Evolutionary conservation across 2,888 invertebrate genomes (phyloP).

Genomic region (Leptopilina syphax): DNA sequence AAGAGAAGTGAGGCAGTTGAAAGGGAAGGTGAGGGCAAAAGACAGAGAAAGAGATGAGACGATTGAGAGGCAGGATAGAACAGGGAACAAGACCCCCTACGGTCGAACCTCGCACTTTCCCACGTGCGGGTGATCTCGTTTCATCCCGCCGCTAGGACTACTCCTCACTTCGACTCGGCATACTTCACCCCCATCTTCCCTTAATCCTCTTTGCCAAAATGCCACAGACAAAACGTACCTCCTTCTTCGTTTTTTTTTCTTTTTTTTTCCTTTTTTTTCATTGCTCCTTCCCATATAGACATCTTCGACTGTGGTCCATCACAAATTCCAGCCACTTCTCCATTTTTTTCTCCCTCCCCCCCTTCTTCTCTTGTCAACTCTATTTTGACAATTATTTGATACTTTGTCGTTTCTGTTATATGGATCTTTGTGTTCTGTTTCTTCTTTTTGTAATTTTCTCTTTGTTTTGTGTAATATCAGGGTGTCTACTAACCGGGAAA

Average conservation of each 20-base stretch:
- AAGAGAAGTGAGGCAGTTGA: constrained; percentile 46
- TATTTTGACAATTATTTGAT: neutral
- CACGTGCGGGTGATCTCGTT: constrained; percentile 77
- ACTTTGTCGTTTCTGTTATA: neutral
- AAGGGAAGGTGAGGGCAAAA: constrained; percentile 52
- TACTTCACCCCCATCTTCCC: constrained; percentile 72
- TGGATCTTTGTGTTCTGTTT: no score
- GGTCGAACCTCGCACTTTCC: constrained; percentile 75
- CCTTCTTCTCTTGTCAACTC: neutral
- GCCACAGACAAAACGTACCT: constrained; percentile 19
- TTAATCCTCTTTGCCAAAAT: constrained; percentile 29
- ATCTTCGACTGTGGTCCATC: constrained; percentile 40
- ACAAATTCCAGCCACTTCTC: constrained; percentile 12
- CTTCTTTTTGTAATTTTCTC: no score
- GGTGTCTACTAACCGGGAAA: no score
- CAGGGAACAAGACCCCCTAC: constrained; percentile 72
- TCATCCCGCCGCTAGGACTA: constrained; percentile 73
- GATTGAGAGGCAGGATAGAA: constrained; percentile 64
- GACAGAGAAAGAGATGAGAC: constrained; percentile 57
- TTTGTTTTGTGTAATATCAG: no score
- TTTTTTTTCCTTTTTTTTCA: neutral
- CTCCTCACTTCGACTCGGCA: constrained; percentile 66
- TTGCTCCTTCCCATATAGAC: constrained; percentile 37
- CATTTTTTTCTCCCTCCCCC: neutral
- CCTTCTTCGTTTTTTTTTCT: neutral